phyloP scores from a whole-genome alignment of 2,113 vertebrate genomes.

The Columba livia region DNA sequence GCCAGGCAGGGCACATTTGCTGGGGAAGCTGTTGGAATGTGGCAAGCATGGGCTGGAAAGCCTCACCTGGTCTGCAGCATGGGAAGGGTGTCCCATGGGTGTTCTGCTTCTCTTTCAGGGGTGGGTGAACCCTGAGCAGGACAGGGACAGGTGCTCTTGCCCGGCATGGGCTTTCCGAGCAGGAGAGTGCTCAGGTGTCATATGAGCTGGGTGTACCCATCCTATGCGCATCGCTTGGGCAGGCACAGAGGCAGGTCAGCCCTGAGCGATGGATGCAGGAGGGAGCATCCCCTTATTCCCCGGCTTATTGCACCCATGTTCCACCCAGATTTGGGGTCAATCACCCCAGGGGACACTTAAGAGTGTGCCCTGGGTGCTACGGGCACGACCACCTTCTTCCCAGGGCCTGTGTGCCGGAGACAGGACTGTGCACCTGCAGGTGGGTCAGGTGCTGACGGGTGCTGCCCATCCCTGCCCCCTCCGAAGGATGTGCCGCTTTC shows the following conservation, averaged over 20 bases:
- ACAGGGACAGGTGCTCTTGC: neutral
- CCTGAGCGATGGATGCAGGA: neutral
- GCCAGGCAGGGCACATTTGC: neutral
- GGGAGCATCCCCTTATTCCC: neutral
- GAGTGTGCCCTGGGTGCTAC: neutral
- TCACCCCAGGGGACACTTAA: neutral
- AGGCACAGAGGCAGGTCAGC: fast-evolving
- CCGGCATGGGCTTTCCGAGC: fast-evolving
- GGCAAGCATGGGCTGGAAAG: neutral
- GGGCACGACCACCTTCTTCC: neutral
- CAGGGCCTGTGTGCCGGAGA: fast-evolving
- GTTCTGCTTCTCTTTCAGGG: neutral
- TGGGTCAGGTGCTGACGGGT: constrained; percentile 22
- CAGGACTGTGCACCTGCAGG: neutral
- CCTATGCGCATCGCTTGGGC: fast-evolving
- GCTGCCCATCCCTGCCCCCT: constrained; percentile 58
- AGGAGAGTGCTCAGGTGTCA: neutral
- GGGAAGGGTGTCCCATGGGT: neutral
- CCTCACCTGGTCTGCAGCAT: neutral
- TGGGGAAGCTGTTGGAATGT: neutral
- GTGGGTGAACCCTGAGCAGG: fast-evolving
- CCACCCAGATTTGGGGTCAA: neutral
- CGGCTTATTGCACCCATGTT: fast-evolving
- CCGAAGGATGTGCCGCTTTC: constrained; percentile 55
- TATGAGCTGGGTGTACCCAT: neutral